Conservation (phyloP, 2,888 invertebrate species). For the Troides aeacus region DNA sequence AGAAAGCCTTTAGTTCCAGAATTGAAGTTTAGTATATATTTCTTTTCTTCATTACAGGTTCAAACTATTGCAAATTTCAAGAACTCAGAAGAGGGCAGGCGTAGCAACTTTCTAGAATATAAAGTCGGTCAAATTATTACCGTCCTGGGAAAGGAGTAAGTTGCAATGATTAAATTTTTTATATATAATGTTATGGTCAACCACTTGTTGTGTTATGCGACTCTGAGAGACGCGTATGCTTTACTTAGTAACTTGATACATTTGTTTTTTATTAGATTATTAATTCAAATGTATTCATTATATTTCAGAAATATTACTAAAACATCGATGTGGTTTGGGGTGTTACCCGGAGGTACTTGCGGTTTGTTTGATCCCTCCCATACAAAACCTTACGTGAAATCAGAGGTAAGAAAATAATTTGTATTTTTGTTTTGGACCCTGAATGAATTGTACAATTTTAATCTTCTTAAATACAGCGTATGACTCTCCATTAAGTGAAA, state of each 20-base stretch:
- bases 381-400: conserved; percentile 85
- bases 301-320: conserved; percentile 72
- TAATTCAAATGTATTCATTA: too few species aligned
- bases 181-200: neutral
- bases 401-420: conserved; percentile 47
- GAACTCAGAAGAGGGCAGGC: conserved; percentile 63
- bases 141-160: conserved; percentile 83
- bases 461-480: too few species aligned
- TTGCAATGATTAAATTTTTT: conserved; percentile 24
- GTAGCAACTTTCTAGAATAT: conserved; percentile 88
- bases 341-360: conserved; percentile 92
- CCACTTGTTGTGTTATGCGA: neutral
- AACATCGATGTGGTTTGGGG: conserved; percentile 93
- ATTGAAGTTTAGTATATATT: neutral
- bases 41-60: conserved; percentile 61
- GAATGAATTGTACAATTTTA: too few species aligned
- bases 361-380: conserved; percentile 95
- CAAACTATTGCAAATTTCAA: conserved; percentile 84
- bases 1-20: too few species aligned
- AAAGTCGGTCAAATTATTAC: conserved; percentile 94
- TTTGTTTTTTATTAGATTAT: neutral
- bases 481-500: too few species aligned
- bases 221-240: neutral
- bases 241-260: neutral
- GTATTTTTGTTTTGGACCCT: neutral